These are phyloP conservation scores for Agrotis puta DNA, from an alignment of 2,888 invertebrate genomes.

Conservation along the genomic window DNA sequence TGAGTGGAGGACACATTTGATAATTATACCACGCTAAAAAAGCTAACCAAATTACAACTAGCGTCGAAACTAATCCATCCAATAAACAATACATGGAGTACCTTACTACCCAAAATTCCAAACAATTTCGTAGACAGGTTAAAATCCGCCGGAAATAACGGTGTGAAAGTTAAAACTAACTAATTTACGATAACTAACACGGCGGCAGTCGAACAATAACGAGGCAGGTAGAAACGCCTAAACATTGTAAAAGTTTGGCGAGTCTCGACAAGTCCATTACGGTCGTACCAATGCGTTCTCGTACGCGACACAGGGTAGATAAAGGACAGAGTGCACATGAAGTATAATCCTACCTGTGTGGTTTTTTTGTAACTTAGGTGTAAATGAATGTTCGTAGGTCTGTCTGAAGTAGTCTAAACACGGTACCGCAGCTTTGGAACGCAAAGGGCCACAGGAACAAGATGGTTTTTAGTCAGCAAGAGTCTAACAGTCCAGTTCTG, in stretches of 20 bases:
- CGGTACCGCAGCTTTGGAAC: too few relatives aligned
- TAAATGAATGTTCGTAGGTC: background rate
- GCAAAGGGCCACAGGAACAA: too few relatives aligned
- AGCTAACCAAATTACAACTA: too few relatives aligned
- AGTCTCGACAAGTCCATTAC: slow-evolving; percentile 77
- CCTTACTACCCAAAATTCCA: slow-evolving; percentile 5
- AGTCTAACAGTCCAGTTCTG: too few relatives aligned
- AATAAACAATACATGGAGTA: slow-evolving; percentile 8
- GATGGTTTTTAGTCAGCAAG: too few relatives aligned
- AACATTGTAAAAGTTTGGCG: slow-evolving; percentile 69
- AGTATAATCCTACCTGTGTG: background rate
- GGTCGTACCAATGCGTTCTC: slow-evolving; percentile 83
- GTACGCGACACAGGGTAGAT: slow-evolving; percentile 56
- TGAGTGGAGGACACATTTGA: too few relatives aligned
- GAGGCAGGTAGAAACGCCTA: slow-evolving; percentile 63
- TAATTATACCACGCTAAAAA: too few relatives aligned
- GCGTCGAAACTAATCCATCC: background rate
- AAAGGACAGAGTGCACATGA: slow-evolving; percentile 30
- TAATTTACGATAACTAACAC: slow-evolving; percentile 48
- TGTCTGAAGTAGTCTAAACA: too few relatives aligned
- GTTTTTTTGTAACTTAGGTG: background rate
- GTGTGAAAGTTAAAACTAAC: slow-evolving; percentile 44
- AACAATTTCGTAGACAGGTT: slow-evolving; percentile 27
- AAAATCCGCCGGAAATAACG: slow-evolving; percentile 22
- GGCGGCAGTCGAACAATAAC: slow-evolving; percentile 52